Evolutionary conservation across 37 sponge, comb jelly and placozoan genomes (phyloP), one percentile per base, ranked within the genome.

Genomic region (Ianthella basta): DNA sequence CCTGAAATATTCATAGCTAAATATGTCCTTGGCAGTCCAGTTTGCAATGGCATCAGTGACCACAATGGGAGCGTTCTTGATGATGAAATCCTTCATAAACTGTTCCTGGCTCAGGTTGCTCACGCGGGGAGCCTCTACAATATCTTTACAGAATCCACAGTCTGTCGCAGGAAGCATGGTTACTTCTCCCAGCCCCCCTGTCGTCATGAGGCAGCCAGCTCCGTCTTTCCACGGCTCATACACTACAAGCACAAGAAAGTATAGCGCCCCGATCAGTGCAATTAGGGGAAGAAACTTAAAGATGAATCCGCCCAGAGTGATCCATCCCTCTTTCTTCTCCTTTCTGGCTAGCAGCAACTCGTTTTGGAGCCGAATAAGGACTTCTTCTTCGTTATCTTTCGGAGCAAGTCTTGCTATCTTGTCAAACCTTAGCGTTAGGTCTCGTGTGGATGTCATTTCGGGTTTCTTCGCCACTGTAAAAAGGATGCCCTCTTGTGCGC

Each of bases 1-100:
- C 44, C 89, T 86, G 70, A 95, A 95, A 67, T 89, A 95, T 16
- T 87, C 85, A 35, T 92, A 92, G 21, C 90, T 84, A 61, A 90
- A 90, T 1, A 85, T 57, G 0, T 84, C 60, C 40, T 77, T 44
- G 4, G 95, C 92, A 4, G 88, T 44, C 95, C 95, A 95, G 34
- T 72, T 30, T 15, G 27, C 54, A 15, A 88, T 88, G 36, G 90
- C 95, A 60, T 85, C 92, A 27, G 59, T 94, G 13, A 95, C 88
- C 21, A 95, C 38, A 21, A 95, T 67, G 4, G 95, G 92, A 35
- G n/a, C 60, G 18, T 60, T 50, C 24, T 59, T 84, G 73, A 64
- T 87, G 14, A 87, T 90, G 72, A 89, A 87, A 35, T 92, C 53
- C 0, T 29, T 35, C 21, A 87, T 82, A 57, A 95, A 95, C 18